These are phyloP conservation scores for Limnephilus auricula DNA, from an alignment of 2,888 invertebrate species.

Conservation along the genomic window DNA sequence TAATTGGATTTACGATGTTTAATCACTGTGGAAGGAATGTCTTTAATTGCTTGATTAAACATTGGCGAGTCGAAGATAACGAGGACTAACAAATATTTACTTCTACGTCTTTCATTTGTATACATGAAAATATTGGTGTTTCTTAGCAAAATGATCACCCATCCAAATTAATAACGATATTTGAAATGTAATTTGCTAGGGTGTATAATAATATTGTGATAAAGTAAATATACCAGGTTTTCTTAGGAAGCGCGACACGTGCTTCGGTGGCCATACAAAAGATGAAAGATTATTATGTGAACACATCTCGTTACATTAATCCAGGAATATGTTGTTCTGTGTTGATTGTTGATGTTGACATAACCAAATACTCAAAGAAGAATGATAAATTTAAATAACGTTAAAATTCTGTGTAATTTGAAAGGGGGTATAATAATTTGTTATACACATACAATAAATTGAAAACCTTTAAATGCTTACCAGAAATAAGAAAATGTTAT, in stretches of 20 bases:
- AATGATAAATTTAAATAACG: background rate
- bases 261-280: background rate
- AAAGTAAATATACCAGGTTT: background rate
- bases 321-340: background rate
- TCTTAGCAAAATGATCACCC: background rate
- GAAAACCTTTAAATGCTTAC: background rate
- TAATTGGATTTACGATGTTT: slow-evolving; percentile 2
- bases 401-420: background rate
- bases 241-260: background rate
- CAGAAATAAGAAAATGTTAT: no score
- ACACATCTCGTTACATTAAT: background rate
- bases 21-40: background rate
- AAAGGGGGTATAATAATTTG: background rate
- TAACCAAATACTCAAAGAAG: background rate
- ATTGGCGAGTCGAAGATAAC: background rate
- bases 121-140: background rate
- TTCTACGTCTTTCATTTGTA: background rate
- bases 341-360: background rate
- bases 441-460: background rate
- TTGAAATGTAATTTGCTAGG: background rate
- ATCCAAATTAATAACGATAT: background rate
- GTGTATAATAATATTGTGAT: background rate
- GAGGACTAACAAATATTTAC: background rate
- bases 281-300: background rate
- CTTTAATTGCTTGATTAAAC: background rate